Conservation (phyloP, 2,888 invertebrate species). For the Melinaea marsaeus region DNA sequence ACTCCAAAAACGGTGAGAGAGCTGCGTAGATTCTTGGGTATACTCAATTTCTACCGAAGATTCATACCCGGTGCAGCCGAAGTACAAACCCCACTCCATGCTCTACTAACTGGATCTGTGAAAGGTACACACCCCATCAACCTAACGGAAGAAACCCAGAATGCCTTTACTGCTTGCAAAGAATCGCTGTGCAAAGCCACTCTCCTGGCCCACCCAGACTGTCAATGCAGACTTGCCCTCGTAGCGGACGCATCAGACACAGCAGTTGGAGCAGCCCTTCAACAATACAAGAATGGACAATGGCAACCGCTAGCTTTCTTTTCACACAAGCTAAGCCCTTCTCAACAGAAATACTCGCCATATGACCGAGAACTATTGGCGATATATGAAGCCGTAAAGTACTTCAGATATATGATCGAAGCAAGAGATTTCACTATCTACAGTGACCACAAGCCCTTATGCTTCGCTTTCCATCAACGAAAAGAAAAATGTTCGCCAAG, state of each 20-base stretch:
- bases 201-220: background rate
- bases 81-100: background rate
- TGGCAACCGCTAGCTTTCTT: slow-evolving; percentile 7
- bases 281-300: background rate
- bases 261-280: background rate
- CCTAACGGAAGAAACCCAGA: background rate
- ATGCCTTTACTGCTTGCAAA: background rate
- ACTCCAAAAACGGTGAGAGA: slow-evolving; percentile 33
- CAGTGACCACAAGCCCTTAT: background rate
- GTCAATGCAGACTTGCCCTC: background rate
- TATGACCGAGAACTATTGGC: slow-evolving; percentile 12
- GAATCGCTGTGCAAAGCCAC: background rate
- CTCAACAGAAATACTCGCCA: slow-evolving; percentile 11
- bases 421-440: slow-evolving; percentile 10
- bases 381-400: slow-evolving; percentile 11
- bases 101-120: background rate
- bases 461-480: background rate
- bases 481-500: slow-evolving; percentile 12
- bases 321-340: slow-evolving; percentile 4
- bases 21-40: slow-evolving; percentile 24
- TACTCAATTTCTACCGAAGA: slow-evolving; percentile 7
- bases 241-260: slow-evolving; percentile 7
- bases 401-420: slow-evolving; percentile 14
- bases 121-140: background rate
- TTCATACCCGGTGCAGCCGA: background rate